Evolutionary conservation across 1,140 invertebrate genomes (phyloP).

Genomic region (Drosophila melanogaster): DNA sequence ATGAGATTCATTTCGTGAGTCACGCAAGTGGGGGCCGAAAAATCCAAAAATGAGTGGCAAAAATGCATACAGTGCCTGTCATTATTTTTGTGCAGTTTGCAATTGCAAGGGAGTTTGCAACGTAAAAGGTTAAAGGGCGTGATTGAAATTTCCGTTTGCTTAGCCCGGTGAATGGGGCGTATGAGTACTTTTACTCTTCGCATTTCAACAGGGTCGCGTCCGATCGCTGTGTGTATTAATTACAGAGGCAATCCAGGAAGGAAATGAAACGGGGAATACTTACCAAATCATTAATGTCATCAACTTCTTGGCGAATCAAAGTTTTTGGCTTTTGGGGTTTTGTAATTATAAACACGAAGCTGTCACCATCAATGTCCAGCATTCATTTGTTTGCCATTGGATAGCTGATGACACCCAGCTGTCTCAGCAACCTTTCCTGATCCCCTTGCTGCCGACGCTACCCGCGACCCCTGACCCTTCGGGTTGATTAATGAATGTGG

Average conservation of each 20-base stretch:
- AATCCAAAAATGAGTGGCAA: constrained; percentile 12
- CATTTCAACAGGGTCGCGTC: background rate
- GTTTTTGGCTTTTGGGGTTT: constrained; percentile 55
- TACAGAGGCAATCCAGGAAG: constrained; percentile 4
- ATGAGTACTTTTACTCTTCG: constrained; percentile 34
- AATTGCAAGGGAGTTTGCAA: constrained; percentile 2
- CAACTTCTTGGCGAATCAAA: constrained; percentile 49
- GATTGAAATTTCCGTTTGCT: constrained; percentile 52
- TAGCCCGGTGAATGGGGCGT: constrained; percentile 27
- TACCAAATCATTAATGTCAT: constrained; percentile 46
- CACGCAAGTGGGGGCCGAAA: constrained; percentile 37
- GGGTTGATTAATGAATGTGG: constrained; percentile 61
- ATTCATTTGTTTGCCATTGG: constrained; percentile 48
- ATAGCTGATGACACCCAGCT: constrained; percentile 41
- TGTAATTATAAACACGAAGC: constrained; percentile 61
- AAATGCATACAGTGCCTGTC: constrained; percentile 44
- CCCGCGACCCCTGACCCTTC: constrained; percentile 9
- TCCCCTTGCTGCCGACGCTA: background rate
- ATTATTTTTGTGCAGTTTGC: constrained; percentile 48
- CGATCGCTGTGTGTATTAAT: constrained; percentile 17
- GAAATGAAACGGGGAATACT: background rate
- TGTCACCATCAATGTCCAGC: constrained; percentile 59
- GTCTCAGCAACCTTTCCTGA: background rate
- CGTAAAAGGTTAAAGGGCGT: constrained; percentile 22
- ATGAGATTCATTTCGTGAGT: constrained; percentile 24